These are phyloP conservation scores for Seira musarum DNA, from an alignment of 2,888 invertebrate species.

Conservation along the genomic window DNA sequence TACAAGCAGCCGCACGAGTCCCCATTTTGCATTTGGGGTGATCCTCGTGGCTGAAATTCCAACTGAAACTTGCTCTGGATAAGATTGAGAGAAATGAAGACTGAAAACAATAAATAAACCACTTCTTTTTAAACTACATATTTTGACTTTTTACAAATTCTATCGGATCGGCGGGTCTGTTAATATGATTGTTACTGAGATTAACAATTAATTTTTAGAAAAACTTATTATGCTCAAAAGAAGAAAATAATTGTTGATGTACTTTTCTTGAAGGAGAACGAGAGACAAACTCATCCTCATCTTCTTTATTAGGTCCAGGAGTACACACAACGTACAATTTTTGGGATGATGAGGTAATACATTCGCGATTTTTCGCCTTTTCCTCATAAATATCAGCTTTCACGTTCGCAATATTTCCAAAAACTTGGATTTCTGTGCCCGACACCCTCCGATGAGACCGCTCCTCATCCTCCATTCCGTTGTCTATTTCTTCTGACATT, in stretches of 20 bases:
- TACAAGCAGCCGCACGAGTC: conserved; percentile 94
- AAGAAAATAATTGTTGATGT: too few relatives aligned
- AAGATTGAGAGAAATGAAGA: conserved; percentile 42
- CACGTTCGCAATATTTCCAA: conserved; percentile 25
- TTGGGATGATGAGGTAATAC: conserved; percentile 24
- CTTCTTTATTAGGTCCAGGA: conserved; percentile 31
- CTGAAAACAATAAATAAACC: conserved; percentile 14
- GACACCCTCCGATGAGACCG: conserved; percentile 40
- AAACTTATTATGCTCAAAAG: neutral
- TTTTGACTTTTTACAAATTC: neutral
- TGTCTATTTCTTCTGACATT: neutral
- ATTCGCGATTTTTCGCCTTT: conserved; percentile 29
- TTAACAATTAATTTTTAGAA: too few relatives aligned
- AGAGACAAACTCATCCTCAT: conserved; percentile 7
- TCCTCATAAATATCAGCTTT: conserved; percentile 19
- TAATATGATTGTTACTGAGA: too few relatives aligned
- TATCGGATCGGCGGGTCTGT: too few relatives aligned
- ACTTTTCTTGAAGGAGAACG: conserved; percentile 44
- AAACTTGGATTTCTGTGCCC: too few relatives aligned
- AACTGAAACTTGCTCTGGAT: conserved; percentile 48
- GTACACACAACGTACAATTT: conserved; percentile 20
- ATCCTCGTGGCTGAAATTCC: conserved; percentile 36
- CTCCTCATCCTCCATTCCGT: neutral
- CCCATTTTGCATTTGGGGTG: conserved; percentile 81
- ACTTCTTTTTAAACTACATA: neutral